Evolutionary conservation across 2,888 invertebrate species (phyloP).

Genomic region (Trichacis sp.): DNA sequence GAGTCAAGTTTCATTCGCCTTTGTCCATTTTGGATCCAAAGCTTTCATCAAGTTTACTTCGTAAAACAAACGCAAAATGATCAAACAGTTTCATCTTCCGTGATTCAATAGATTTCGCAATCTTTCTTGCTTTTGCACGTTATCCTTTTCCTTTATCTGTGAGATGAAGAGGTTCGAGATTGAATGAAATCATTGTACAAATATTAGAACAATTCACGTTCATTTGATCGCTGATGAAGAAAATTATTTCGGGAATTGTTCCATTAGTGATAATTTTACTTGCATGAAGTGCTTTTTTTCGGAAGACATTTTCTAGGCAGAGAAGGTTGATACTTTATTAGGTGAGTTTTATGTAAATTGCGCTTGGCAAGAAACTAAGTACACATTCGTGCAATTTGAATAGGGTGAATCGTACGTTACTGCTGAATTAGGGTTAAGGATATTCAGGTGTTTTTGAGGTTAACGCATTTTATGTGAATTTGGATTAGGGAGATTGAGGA

Average conservation of each 20-base stretch:
- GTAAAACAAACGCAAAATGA: not conserved
- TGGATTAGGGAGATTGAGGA: too few relatives aligned
- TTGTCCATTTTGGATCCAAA: not conserved
- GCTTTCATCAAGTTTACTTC: not conserved
- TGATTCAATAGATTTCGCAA: too few relatives aligned
- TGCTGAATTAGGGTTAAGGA: not conserved
- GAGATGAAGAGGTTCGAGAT: too few relatives aligned
- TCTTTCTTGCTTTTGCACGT: too few relatives aligned
- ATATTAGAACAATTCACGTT: not conserved
- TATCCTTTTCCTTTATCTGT: too few relatives aligned
- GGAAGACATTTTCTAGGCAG: constrained; percentile 43
- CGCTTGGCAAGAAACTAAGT: constrained; percentile 30
- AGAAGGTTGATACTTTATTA: constrained; percentile 38
- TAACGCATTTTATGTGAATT: too few relatives aligned
- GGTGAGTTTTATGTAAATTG: constrained; percentile 44
- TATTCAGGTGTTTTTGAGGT: not conserved
- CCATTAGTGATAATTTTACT: constrained; percentile 30
- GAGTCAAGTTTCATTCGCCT: not conserved
- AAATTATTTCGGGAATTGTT: not conserved
- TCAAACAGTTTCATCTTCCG: not conserved
- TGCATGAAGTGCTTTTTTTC: constrained; percentile 33
- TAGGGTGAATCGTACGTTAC: not conserved
- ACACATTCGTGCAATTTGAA: not conserved
- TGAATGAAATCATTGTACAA: too few relatives aligned
- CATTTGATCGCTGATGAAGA: not conserved